Evolutionary conservation across 2,113 vertebrate genomes (phyloP).

Genomic region (Elgaria multicarinata): DNA sequence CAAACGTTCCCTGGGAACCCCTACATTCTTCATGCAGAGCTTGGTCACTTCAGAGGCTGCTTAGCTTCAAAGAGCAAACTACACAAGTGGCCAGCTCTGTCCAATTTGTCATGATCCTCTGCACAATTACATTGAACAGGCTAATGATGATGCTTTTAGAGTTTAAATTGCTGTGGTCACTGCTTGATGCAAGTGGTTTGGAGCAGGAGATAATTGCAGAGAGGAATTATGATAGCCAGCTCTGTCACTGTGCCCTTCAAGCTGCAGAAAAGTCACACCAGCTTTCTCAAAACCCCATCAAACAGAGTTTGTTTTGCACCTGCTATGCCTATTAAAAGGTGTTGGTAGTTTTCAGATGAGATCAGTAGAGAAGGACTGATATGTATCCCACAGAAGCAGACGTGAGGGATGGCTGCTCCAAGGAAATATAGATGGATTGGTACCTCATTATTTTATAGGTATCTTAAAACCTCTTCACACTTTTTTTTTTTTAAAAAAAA

Average conservation of each 20-base stretch:
- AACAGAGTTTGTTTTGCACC: neutral
- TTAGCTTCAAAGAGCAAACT: neutral
- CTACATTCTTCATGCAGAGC: neutral
- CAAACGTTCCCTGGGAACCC: neutral
- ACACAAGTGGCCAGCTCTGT: neutral
- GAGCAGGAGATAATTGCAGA: constrained; percentile 5
- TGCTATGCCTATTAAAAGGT: constrained; percentile 13
- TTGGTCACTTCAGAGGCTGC: neutral
- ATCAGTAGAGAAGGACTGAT: neutral
- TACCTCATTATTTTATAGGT: neutral
- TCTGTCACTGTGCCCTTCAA: constrained; percentile 1
- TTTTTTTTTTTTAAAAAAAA: neutral
- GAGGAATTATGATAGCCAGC: neutral
- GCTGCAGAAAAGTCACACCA: neutral
- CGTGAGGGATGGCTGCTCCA: neutral
- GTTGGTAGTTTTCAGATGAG: neutral
- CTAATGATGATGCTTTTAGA: constrained; percentile 13
- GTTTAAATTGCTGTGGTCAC: neutral
- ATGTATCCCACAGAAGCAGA: neutral
- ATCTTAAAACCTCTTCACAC: neutral
- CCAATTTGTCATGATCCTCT: neutral
- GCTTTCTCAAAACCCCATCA: constrained; percentile 8
- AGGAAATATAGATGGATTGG: neutral
- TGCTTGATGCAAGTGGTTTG: neutral
- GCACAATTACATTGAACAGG: neutral